Percentiles rank a stretch among this genome's conserved stretches.
phyloP scores from a whole-genome alignment of 2,113 vertebrate species.

The Cavia porcellus region DNA sequence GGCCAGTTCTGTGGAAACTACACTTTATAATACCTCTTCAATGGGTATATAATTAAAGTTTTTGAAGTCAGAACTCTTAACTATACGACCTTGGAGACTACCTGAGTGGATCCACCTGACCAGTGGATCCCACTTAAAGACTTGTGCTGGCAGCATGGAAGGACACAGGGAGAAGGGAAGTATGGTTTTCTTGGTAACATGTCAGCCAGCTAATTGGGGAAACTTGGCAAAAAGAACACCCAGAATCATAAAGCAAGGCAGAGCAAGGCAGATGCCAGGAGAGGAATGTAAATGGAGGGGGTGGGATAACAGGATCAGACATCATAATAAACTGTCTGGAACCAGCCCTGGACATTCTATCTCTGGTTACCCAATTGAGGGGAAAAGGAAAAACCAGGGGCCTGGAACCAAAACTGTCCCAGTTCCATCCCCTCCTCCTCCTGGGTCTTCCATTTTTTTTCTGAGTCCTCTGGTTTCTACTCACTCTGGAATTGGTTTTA shows the following conservation, averaged over 20 bases:
- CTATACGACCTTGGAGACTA: background rate
- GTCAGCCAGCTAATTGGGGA: background rate
- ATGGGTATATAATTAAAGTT: background rate
- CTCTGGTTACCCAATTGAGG: background rate
- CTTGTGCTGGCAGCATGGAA: background rate
- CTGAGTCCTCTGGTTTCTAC: background rate
- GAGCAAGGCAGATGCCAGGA: background rate
- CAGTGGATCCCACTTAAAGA: background rate
- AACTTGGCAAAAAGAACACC: background rate
- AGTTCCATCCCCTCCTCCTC: background rate
- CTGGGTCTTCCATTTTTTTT: background rate
- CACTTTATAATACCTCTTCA: background rate
- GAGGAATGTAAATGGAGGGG: background rate
- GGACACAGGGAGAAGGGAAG: background rate
- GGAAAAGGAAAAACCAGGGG: background rate
- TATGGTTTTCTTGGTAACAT: background rate
- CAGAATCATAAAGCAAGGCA: conserved; percentile 12
- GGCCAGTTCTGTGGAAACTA: background rate
- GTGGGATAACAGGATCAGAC: background rate
- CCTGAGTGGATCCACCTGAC: background rate
- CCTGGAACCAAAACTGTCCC: background rate
- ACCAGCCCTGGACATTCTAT: background rate
- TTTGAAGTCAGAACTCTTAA: background rate
- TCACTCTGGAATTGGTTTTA: background rate
- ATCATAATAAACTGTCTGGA: background rate